Evolutionary conservation across 2,113 vertebrate genomes (phyloP), one percentile per base, ranked within the genome.

Genomic region (Meriones unguiculatus): DNA sequence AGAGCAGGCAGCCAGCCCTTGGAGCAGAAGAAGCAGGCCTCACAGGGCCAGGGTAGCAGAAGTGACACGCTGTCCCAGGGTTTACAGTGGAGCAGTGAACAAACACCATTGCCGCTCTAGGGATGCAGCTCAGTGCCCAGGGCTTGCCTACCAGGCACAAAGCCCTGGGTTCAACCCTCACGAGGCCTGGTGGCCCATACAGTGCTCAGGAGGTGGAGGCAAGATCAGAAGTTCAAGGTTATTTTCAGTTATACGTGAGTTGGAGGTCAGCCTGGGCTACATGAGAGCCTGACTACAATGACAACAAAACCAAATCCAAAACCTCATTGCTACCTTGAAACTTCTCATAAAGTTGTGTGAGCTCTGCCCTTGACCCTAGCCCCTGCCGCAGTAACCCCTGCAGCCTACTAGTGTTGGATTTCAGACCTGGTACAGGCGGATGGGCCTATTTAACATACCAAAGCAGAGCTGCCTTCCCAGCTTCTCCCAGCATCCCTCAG

Each of bases 11-110:
- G 50, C 50, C n/a, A 57, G 50, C 22, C 10, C 17, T 38, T 4
- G 2, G 73, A 0, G 3, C 64, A 30, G n/a, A 64, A 76, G 30
- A 8, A 0, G 64, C 50, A 64, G 14, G 12, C 0, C 4, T 14
- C 30, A 4, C 10, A 22, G 5, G 54, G 81, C n/a, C 22, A 7
- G 22, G 41, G 59, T 62, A 67, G 38, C 50, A n/a, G n/a, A 82
- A 35, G 41, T 30, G 54, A 72, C 22, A 52, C 9, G 46, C 41
- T 12, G 70, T 54, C 46, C 24, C 6, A 6, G 84, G 10, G 14
- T 28, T 67, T 72, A 90, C 46, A 86, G 4, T 0, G n/a, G 22
- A 65, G 8, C 14, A 15, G 1, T 65, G 52, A 77, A 38, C 69
- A 22, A 41, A 10, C 35, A 62, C 12, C 76, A 50, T 4, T 25